Conservation (phyloP, 2,888 invertebrate genomes). For the Lepidocyrtoides sp. region DNA sequence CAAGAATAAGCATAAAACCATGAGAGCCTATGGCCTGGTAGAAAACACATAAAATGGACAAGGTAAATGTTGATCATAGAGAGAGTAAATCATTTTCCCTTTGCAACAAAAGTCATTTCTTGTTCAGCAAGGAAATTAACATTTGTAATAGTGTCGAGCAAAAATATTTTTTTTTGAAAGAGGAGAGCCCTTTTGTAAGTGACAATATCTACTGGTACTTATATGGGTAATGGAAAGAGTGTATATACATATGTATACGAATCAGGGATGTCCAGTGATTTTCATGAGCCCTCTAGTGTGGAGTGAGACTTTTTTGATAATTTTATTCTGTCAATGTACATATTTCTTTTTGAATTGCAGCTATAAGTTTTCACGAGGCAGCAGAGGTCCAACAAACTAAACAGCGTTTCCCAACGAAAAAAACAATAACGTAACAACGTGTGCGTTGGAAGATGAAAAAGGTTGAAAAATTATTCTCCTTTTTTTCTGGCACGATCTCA, state of each 20-base stretch:
- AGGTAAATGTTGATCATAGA: background rate
- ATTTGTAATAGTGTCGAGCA: background rate
- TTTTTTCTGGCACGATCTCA: constrained; percentile 85
- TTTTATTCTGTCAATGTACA: constrained; percentile 15
- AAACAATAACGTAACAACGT: background rate
- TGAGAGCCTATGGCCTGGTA: background rate
- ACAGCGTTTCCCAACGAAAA: constrained; percentile 1
- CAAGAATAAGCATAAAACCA: background rate
- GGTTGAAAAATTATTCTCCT: constrained; percentile 79
- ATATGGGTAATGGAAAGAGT: no score
- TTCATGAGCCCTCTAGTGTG: background rate
- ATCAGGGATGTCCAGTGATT: no score
- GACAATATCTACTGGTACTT: no score
- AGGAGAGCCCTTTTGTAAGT: no score
- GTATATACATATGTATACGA: no score
- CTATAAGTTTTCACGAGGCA: background rate
- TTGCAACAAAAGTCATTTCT: background rate
- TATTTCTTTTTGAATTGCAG: constrained; percentile 35
- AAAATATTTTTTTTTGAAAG: background rate
- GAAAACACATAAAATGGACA: background rate
- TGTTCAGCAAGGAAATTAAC: background rate
- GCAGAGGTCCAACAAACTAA: background rate
- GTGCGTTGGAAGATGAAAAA: constrained; percentile 28
- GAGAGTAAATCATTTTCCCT: background rate
- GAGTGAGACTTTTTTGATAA: background rate